A percentile compares a stretch with the other conserved stretches of the same genome.
Evolutionary conservation across 2,888 invertebrate species (phyloP).

Genomic region (Drosophila monieri): DNA sequence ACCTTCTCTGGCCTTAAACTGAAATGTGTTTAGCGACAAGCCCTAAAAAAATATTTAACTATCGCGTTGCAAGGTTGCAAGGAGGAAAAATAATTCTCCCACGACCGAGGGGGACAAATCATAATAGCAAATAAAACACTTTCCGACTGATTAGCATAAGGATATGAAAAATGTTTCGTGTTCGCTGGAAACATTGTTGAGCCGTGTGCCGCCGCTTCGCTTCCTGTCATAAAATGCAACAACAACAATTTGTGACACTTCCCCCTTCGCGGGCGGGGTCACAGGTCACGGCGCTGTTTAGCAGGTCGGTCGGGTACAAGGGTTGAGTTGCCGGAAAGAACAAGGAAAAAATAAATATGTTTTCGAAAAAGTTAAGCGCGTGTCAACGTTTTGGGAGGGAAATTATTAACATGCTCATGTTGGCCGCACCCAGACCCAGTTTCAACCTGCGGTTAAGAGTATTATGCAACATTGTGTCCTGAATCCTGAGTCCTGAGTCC

Average conservation of each 20-base stretch:
- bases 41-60: slow-evolving; percentile 50
- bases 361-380: slow-evolving; percentile 53
- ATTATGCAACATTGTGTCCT: slow-evolving; percentile 73
- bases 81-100: slow-evolving; percentile 43
- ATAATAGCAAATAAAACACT: slow-evolving; percentile 41
- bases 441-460: slow-evolving; percentile 68
- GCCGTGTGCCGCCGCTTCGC: slow-evolving; percentile 51
- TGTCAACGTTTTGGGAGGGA: slow-evolving; percentile 60
- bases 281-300: slow-evolving; percentile 27
- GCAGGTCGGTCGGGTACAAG: slow-evolving; percentile 56
- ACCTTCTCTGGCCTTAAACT: not conserved
- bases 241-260: slow-evolving; percentile 65
- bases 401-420: slow-evolving; percentile 63
- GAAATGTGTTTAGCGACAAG: not conserved
- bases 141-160: slow-evolving; percentile 68
- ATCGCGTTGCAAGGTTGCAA: slow-evolving; percentile 40
- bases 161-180: slow-evolving; percentile 61
- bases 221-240: slow-evolving; percentile 75
- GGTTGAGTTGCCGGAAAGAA: slow-evolving; percentile 60
- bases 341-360: slow-evolving; percentile 36
- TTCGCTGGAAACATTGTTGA: slow-evolving; percentile 48
- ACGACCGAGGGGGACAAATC: slow-evolving; percentile 41
- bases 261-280: slow-evolving; percentile 44
- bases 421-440: slow-evolving; percentile 26
- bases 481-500: slow-evolving; percentile 25